Evolutionary conservation across 64 coral and sea anemone genomes (phyloP).

Genomic region (Catalaphyllia jardinei): DNA sequence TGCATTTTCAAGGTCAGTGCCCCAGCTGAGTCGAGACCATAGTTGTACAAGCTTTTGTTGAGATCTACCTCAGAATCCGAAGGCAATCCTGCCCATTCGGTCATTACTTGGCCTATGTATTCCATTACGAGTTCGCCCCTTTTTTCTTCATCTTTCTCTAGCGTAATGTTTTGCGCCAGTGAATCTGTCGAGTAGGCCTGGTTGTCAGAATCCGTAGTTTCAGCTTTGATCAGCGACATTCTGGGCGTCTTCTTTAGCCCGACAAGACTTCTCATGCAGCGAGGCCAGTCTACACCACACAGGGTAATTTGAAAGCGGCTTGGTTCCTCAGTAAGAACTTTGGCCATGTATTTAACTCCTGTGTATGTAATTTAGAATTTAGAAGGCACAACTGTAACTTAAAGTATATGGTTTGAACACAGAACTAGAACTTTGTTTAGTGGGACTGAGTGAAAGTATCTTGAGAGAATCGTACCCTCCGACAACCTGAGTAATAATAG

Average conservation of each 20-base stretch:
- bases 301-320: constrained; percentile 13
- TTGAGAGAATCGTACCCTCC: no score
- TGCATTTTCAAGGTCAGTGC: constrained; percentile 54
- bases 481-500: no score
- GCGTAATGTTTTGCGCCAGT: constrained; percentile 5
- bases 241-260: not conserved
- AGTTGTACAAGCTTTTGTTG: constrained; percentile 49
- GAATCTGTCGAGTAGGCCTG: not conserved
- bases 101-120: not conserved
- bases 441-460: no score
- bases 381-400: no score
- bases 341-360: constrained; percentile 23
- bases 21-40: constrained; percentile 57
- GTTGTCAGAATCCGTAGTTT: not conserved
- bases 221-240: not conserved
- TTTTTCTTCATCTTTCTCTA: constrained; percentile 17
- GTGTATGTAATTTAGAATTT: no score
- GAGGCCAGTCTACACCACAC: constrained; percentile 26
- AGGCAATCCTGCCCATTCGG: constrained; percentile 13
- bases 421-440: no score
- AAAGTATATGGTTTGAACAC: no score
- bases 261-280: not conserved
- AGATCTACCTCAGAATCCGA: constrained; percentile 43
- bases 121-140: constrained; percentile 2
- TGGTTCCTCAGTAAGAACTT: constrained; percentile 19